These are phyloP conservation scores for Argyresthia albistria DNA, from an alignment of 2,888 invertebrate species.

Conservation along the genomic window DNA sequence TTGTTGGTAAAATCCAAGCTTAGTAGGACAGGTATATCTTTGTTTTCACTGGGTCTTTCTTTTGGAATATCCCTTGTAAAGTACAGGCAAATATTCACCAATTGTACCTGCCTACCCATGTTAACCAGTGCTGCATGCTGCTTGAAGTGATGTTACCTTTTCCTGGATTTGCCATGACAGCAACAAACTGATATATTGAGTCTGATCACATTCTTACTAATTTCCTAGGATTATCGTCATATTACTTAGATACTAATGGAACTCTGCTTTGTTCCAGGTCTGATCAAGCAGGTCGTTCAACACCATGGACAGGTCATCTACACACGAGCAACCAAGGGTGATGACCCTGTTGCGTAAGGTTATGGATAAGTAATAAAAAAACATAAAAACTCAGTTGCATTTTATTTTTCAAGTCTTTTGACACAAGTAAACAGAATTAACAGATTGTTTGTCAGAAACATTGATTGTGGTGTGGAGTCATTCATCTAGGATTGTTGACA, in stretches of 20 bases:
- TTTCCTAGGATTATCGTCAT: neutral
- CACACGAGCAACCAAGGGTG: conserved; percentile 96
- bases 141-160: conserved; percentile 18
- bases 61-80: no score
- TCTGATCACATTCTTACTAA: conserved; percentile 38
- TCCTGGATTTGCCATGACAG: conserved; percentile 49
- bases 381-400: conserved; percentile 21
- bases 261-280: conserved; percentile 69
- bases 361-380: conserved; percentile 57
- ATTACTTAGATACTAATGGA: neutral
- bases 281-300: conserved; percentile 96
- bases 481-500: neutral
- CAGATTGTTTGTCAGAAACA: conserved; percentile 4
- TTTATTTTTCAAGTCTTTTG: conserved; percentile 3
- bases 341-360: conserved; percentile 84
- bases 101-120: no score
- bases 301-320: conserved; percentile 98
- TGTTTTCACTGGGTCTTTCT: no score
- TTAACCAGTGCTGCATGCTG: neutral
- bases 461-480: neutral
- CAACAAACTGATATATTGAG: conserved; percentile 75
- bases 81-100: no score
- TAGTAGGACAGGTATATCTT: no score
- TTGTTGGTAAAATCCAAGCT: no score
- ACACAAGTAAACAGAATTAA: neutral